Percentiles rank a stretch among this genome's conserved stretches.
These are phyloP conservation scores for Drosophila peninsularis DNA, from an alignment of 2,888 invertebrate species.

Conservation along the genomic window DNA sequence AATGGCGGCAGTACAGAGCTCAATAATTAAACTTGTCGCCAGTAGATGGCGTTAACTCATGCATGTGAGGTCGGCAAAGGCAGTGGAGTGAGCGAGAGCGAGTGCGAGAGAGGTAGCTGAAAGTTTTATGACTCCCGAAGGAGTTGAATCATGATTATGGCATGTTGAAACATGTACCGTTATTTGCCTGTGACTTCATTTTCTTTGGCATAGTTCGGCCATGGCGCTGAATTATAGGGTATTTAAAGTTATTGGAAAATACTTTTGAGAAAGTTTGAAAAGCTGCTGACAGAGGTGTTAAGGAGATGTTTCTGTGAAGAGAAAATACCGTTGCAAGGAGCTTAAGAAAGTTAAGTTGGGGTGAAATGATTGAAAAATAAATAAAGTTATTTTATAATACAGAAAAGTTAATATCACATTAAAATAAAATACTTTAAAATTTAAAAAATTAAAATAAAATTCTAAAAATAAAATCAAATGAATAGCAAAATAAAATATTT, in stretches of 20 bases:
- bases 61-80: constrained; percentile 1
- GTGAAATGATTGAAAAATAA: not conserved
- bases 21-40: constrained; percentile 69
- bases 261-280: not conserved
- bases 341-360: not conserved
- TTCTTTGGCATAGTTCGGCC: constrained; percentile 8
- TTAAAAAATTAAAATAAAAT: not conserved
- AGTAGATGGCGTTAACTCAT: constrained; percentile 35
- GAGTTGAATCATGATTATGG: constrained; percentile 25
- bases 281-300: not conserved
- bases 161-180: constrained; percentile 9
- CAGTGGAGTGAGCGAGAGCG: not conserved
- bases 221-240: not conserved
- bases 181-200: constrained; percentile 19
- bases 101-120: not conserved
- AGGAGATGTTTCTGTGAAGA: too few relatives aligned
- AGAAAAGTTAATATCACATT: not conserved
- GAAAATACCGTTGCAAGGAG: not conserved
- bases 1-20: constrained; percentile 48
- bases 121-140: constrained; percentile 25
- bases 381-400: not conserved
- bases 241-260: not conserved
- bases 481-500: not conserved
- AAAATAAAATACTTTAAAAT: not conserved
- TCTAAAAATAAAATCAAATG: too few relatives aligned